Conservation (phyloP, 2,113 vertebrate species). For the Polyodon spathula region DNA sequence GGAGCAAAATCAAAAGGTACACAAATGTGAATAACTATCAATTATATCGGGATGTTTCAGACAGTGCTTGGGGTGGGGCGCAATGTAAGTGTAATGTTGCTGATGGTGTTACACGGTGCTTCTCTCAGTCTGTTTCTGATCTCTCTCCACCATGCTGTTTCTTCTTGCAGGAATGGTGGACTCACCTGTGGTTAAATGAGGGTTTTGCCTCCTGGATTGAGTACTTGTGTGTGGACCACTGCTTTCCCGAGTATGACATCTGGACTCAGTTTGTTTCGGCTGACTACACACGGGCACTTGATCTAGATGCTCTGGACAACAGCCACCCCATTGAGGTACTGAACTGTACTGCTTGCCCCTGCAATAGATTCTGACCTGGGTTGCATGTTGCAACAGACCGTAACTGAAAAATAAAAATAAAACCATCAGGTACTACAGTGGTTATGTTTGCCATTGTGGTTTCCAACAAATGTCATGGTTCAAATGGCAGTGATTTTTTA, state of each 20-base stretch:
- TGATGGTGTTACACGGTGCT: neutral
- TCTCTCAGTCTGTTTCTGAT: neutral
- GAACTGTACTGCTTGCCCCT: neutral
- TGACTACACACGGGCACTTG: conserved; percentile 90
- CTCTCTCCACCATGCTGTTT: conserved; percentile 5
- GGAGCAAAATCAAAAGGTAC: too few relatives aligned
- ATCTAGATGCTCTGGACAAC: conserved; percentile 94
- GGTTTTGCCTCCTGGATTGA: conserved; percentile 98
- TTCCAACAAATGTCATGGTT: too few relatives aligned
- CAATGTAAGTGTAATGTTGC: too few relatives aligned
- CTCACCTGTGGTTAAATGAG: conserved; percentile 96
- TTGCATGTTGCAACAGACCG: too few relatives aligned
- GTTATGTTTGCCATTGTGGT: too few relatives aligned
- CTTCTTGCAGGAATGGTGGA: conserved; percentile 91
- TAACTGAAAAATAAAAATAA: too few relatives aligned
- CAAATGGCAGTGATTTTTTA: too few relatives aligned
- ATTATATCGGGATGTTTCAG: too few relatives aligned
- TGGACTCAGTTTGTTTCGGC: conserved; percentile 98
- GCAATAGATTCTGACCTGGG: too few relatives aligned
- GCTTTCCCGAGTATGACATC: conserved; percentile 97
- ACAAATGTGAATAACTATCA: too few relatives aligned
- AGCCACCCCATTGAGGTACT: conserved; percentile 93
- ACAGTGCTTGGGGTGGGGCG: too few relatives aligned
- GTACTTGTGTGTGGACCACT: conserved; percentile 95
- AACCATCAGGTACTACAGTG: too few relatives aligned